A percentile compares a stretch with the other conserved stretches of the same genome.
phyloP scores from a whole-genome alignment of 2,888 invertebrate genomes.

The Crematogaster levior region DNA sequence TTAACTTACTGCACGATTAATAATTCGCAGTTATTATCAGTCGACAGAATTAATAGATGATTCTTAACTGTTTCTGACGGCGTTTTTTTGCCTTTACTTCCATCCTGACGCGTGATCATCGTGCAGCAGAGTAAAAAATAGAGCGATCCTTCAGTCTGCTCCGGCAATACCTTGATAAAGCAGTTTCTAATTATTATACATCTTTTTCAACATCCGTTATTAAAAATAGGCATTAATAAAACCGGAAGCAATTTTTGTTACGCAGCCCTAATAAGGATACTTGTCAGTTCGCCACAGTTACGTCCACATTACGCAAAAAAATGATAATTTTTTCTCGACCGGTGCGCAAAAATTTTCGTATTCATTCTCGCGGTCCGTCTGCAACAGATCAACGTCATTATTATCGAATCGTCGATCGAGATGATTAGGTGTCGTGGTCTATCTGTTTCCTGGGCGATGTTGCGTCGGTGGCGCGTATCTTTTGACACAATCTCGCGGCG shows the following conservation, averaged over 20 bases:
- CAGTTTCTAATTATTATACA: no score
- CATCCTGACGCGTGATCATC: not conserved
- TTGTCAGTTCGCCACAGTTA: not conserved
- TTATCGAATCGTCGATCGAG: not conserved
- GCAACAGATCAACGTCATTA: not conserved
- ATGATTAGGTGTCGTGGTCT: not conserved
- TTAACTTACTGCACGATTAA: slow-evolving; percentile 34
- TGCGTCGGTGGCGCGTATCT: slow-evolving; percentile 66
- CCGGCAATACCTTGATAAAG: not conserved
- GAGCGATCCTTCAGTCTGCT: not conserved
- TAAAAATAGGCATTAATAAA: not conserved
- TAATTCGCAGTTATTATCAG: slow-evolving; percentile 16
- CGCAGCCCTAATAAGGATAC: not conserved
- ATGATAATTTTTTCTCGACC: not conserved
- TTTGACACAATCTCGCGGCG: slow-evolving; percentile 77
- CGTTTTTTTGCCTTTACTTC: not conserved
- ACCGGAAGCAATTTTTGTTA: not conserved
- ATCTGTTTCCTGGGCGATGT: slow-evolving; percentile 5
- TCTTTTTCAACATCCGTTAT: no score
- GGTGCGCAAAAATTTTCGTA: not conserved
- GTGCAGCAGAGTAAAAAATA: not conserved
- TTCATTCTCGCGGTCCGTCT: not conserved
- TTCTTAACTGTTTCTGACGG: slow-evolving; percentile 18
- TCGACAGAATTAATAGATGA: not conserved
- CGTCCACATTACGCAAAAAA: not conserved